These are phyloP conservation scores for Aphidius gifuensis DNA, from an alignment of 1,140 invertebrate species.

Conservation along the genomic window DNA sequence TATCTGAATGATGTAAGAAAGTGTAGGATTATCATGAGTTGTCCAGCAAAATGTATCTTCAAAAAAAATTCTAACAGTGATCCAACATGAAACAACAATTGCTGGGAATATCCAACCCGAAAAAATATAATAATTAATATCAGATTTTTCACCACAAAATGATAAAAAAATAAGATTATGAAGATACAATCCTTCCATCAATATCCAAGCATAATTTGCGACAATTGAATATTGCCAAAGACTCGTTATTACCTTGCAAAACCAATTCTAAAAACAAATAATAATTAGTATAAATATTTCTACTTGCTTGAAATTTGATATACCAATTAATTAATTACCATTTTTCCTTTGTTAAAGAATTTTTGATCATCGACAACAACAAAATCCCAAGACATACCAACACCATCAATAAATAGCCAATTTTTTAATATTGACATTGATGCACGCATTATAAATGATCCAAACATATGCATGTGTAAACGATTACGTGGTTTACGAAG, in stretches of 20 bases:
- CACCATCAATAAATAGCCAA: conserved; percentile 58
- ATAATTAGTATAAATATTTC: conserved; percentile 1
- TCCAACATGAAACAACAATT: conserved; percentile 60
- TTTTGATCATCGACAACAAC: conserved; percentile 37
- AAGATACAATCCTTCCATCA: conserved; percentile 74
- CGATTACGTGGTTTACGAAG: conserved; percentile 68
- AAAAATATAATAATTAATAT: conserved; percentile 62
- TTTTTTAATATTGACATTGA: conserved; percentile 62
- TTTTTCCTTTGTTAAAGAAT: conserved; percentile 43
- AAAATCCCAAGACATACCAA: conserved; percentile 54
- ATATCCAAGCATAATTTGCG: conserved; percentile 73
- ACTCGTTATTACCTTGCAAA: conserved; percentile 64
- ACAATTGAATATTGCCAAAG: conserved; percentile 67
- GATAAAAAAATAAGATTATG: conserved; percentile 69
- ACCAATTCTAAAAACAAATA: conserved; percentile 53
- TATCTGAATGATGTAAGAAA: conserved; percentile 64
- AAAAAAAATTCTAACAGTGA: conserved; percentile 53
- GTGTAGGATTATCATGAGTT: conserved; percentile 50
- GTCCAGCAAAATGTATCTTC: conserved; percentile 71
- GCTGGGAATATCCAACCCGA: conserved; percentile 65
- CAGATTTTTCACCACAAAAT: conserved; percentile 62
- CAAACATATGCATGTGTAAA: conserved; percentile 70
- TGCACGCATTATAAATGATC: conserved; percentile 68
- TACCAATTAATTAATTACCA: conserved; percentile 31
- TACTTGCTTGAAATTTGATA: neutral